Percentiles rank a stretch among this genome's conserved stretches.
Evolutionary conservation across 2,888 invertebrate species (phyloP).

Genomic region (Trisateles emortualis): DNA sequence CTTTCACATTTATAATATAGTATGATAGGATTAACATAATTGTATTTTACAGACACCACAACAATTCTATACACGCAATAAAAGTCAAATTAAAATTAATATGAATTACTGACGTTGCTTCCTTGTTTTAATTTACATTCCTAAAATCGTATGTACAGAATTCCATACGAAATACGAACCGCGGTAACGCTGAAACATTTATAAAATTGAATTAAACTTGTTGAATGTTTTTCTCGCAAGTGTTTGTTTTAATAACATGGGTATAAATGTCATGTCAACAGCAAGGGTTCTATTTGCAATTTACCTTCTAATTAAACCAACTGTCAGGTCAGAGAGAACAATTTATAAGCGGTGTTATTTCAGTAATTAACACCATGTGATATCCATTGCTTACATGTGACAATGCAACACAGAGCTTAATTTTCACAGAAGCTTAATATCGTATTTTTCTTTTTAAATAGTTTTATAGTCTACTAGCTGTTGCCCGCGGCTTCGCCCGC

Average conservation of each 20-base stretch:
- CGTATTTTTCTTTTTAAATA: too few relatives aligned
- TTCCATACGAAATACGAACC: constrained; percentile 12
- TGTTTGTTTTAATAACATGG: constrained; percentile 33
- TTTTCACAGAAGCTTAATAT: too few relatives aligned
- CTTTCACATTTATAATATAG: too few relatives aligned
- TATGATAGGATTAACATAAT: too few relatives aligned
- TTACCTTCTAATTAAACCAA: constrained; percentile 54
- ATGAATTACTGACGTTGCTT: not conserved
- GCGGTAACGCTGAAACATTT: constrained; percentile 9
- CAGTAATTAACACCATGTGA: constrained; percentile 30
- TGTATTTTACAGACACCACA: constrained; percentile 4
- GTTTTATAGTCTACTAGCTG: too few relatives aligned
- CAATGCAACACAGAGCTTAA: not conserved
- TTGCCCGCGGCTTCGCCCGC: too few relatives aligned
- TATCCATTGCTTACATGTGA: constrained; percentile 11
- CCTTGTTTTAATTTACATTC: constrained; percentile 2
- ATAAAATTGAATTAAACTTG: constrained; percentile 32
- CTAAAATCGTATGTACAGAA: constrained; percentile 16
- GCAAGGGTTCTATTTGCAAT: constrained; percentile 48
- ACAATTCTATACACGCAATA: not conserved
- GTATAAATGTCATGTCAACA: constrained; percentile 32
- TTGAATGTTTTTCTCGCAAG: constrained; percentile 33
- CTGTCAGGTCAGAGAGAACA: constrained; percentile 39
- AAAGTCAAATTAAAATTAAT: not conserved
- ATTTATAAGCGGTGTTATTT: constrained; percentile 52